Evolutionary conservation across 2,797 vertebrate species (phyloP).

Genomic region (Acridotheres tristis): DNA sequence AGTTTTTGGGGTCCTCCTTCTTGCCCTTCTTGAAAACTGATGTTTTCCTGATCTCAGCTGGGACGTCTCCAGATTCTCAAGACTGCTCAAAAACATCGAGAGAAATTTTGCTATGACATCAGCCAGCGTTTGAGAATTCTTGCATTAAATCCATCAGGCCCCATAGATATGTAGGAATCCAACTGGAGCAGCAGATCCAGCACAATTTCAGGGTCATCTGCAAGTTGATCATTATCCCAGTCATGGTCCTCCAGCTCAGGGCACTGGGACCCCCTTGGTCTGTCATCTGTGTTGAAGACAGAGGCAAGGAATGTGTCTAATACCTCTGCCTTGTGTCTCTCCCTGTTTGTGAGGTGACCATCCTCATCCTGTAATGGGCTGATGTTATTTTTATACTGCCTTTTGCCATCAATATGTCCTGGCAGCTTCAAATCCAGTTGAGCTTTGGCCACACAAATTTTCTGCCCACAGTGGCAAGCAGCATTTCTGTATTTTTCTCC

Average conservation of each 20-base stretch:
- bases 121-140: not conserved
- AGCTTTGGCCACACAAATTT: rapidly evolving
- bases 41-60: not conserved
- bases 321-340: not conserved
- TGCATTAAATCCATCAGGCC: not conserved
- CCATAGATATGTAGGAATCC: not conserved
- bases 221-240: rapidly evolving
- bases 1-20: not conserved
- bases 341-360: not conserved
- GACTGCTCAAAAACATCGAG: not conserved
- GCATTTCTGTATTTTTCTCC: not conserved
- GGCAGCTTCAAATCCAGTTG: not conserved
- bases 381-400: not conserved
- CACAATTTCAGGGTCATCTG: not conserved
- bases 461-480: not conserved
- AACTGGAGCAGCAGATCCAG: not conserved
- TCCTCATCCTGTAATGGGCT: not conserved
- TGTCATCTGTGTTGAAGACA: not conserved
- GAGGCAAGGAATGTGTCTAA: not conserved
- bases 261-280: not conserved
- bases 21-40: not conserved
- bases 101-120: rapidly evolving
- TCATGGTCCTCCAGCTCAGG: not conserved
- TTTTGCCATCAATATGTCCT: not conserved
- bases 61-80: not conserved